phyloP scores from a whole-genome alignment of 2,797 vertebrate genomes.

The Margarornis squamiger region DNA sequence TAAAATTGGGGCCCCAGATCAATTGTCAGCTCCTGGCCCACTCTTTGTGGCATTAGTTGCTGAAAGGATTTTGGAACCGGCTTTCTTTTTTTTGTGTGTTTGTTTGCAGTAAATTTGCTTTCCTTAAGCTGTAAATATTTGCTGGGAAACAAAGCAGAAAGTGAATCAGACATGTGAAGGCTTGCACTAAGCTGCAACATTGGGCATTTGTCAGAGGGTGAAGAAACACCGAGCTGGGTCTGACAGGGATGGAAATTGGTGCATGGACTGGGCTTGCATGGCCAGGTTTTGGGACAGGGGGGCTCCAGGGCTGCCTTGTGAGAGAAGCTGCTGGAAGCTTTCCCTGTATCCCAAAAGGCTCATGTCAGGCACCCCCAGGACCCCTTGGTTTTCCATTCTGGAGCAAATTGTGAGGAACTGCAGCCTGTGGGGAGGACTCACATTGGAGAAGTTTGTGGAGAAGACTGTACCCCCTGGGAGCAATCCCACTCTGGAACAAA shows the following conservation, averaged over 20 bases:
- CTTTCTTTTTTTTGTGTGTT: neutral
- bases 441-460: accelerated
- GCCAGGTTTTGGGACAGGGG: too few species aligned
- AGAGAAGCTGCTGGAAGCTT: neutral
- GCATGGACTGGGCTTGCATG: neutral
- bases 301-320: neutral
- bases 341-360: too few species aligned
- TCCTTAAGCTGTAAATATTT: slow-evolving; percentile 34
- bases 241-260: accelerated
- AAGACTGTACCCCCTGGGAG: too few species aligned
- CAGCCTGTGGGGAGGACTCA: neutral
- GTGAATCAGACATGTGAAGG: neutral
- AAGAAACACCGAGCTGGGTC: accelerated
- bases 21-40: neutral
- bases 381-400: accelerated
- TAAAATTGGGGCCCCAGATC: neutral
- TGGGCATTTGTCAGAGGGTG: accelerated
- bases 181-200: too few species aligned
- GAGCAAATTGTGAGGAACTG: neutral
- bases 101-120: slow-evolving; percentile 2
- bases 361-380: neutral
- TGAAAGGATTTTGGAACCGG: neutral
- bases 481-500: neutral
- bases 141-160: neutral
- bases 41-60: neutral